Base-by-base conservation (phyloP, 1,140 invertebrate genomes). In the Cherax destructor region DNA sequence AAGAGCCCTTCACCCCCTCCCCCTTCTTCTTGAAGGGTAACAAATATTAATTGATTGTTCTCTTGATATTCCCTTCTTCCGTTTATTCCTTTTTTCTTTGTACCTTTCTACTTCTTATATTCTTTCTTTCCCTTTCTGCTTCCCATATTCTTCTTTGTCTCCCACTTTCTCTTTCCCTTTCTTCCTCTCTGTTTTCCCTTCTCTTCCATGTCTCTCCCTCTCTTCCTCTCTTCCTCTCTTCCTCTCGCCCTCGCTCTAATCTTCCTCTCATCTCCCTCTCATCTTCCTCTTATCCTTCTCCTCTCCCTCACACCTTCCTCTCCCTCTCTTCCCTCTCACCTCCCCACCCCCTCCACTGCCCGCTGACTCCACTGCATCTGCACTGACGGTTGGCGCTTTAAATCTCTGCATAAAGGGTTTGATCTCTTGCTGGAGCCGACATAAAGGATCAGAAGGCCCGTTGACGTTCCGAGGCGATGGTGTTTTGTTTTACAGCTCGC, bases 331-430 rank as follows among this genome's bases (percentile, higher is more conserved):
- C 72, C 72, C 59, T 56, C n/a, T 85, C 50, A 4, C 69, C 69
- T n/a, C 76, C 49, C 56, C 65, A 24, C 72, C 47, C 74, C 24
- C 21, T 24, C 47, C n/a, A 30, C 13, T n/a, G 0, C 47, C n/a
- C 41, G 83, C 21, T 49, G 50, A 21, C 74, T 47, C 56, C 16
- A 52, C 78, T 86, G 84, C 84, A 86, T 86, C 84, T 86, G 84
- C 84, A 56, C 72, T 30, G 84, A 86, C 84, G 84, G 84, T 86
- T 86, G 72, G 84, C 65, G 72, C 30, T 86, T 86, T 77, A 86
- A 86, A 77, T 77, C 72, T 78, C 18, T 77, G 18, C 72, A 77
- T 86, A 86, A 76, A n/a, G 72, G 72, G 24, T 24, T 7, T 77
- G 84, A 86, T 77, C 74, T 59, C 74, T 59, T 56, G 74, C 21